Evolutionary conservation across 2,888 invertebrate genomes (phyloP), one percentile per base, ranked within the genome.

Genomic region (Chelonus formosanus): DNA sequence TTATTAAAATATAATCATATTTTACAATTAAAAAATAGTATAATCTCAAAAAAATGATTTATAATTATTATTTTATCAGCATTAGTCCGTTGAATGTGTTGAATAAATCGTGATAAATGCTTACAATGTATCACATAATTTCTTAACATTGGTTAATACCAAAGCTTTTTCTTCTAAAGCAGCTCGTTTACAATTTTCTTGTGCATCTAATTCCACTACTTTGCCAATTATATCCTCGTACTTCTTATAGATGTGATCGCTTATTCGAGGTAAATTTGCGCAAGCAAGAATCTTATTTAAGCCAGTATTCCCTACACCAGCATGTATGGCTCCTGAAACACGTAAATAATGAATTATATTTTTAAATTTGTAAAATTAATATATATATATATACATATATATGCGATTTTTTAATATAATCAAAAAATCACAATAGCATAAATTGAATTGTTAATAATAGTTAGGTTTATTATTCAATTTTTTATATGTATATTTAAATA

Each of bases 281-380:
- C 40, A 55, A 40, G 40, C 55, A 5, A 55, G 55, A 55, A 55
- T 55, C 55, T 55, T 55, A 55, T 55, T 55, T 3, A 55, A 55
- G 4, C 55, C 6, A 0, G 55, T 55, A 10, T 55, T 55, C 10
- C 40, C 55, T n/a, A 40, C 40, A 20, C 55, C 55, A 3, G 40
- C 6, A 55, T 36, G 55, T 20, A 55, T 55, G 36, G 40, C 55
- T 10, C 55, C 55, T 55, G 55, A 55, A 55, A 36, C n/a, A 55
- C 20, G 7, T 55, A 55, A 55, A 5, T 40, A 43, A 55, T 55
- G 3, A 55, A 40, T 55, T 20, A 20, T 20, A 20, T 20, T 20
- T 20, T 2, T 20, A 1, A 20, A 2, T 1, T 20, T 2, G 20
- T 20, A 20, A 2, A 20, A 20, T 20, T 20, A 20, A 55, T n/a